Conservation (phyloP, 2,113 vertebrate species). For the Sorex araneus region DNA sequence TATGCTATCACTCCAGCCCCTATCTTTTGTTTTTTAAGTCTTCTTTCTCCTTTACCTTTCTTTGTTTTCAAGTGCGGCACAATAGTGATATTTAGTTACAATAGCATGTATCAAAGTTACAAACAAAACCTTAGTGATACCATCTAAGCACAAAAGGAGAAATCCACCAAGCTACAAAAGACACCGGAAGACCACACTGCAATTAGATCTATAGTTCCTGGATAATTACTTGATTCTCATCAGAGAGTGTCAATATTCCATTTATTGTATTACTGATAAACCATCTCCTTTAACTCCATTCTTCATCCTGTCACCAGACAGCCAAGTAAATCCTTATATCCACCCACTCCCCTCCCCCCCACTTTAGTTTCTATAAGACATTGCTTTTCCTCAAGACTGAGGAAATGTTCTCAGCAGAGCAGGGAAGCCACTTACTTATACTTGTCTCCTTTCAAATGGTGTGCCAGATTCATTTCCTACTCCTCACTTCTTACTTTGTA, state of each 20-base stretch:
- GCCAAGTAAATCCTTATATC: not conserved
- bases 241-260: conserved; percentile 85
- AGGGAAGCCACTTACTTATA: not conserved
- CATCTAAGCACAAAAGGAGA: conserved; percentile 94
- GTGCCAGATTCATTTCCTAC: not conserved
- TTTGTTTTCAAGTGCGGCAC: not conserved
- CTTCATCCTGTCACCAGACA: not conserved
- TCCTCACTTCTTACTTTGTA: not conserved
- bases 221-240: conserved; percentile 84
- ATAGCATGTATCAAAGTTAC: not conserved
- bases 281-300: conserved; percentile 86
- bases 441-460: not conserved
- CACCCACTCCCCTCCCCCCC: too few species aligned
- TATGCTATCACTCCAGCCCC: too few species aligned
- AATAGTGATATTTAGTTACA: not conserved
- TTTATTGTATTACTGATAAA: conserved; percentile 89
- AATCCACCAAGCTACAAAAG: conserved; percentile 92
- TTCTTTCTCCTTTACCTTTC: not conserved
- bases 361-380: not conserved
- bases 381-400: not conserved
- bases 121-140: not conserved
- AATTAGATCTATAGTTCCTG: conserved; percentile 86
- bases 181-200: conserved; percentile 82
- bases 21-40: too few species aligned
- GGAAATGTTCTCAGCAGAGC: not conserved